phyloP scores from a whole-genome alignment of 92 coral and sea anemone species.

The Parazoanthus atlanticus region DNA sequence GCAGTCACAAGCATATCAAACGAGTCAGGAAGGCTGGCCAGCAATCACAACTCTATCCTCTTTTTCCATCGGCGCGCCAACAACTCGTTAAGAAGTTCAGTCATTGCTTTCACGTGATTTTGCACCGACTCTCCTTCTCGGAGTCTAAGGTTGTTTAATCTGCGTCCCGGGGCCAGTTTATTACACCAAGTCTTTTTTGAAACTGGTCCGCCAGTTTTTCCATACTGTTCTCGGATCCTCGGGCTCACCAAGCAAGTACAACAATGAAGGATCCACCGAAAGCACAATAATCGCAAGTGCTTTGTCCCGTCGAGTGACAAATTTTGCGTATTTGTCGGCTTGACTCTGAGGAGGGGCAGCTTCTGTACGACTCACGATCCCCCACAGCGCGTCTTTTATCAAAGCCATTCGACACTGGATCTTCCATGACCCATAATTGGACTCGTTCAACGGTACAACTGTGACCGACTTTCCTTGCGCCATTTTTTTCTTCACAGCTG shows the following conservation, averaged over 20 bases:
- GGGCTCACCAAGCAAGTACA: constrained; percentile 42
- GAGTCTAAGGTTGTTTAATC: constrained; percentile 32
- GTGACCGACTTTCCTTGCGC: background rate
- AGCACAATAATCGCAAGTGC: constrained; percentile 64
- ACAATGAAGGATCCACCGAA: constrained; percentile 59
- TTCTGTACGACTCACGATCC: constrained; percentile 50
- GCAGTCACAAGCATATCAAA: constrained; percentile 71
- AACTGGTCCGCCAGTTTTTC: constrained; percentile 55
- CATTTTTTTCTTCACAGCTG: background rate
- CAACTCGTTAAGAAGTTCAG: constrained; percentile 45
- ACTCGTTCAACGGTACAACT: constrained; percentile 56
- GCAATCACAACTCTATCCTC: constrained; percentile 58
- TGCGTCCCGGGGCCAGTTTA: constrained; percentile 53
- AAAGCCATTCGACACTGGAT: constrained; percentile 62
- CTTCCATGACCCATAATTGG: constrained; percentile 57
- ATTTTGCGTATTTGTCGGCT: constrained; percentile 31
- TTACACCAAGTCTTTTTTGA: constrained; percentile 63
- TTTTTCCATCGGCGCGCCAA: constrained; percentile 54
- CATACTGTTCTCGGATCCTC: constrained; percentile 49
- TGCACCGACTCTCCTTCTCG: constrained; percentile 54
- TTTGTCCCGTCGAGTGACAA: constrained; percentile 44
- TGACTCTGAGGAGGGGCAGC: constrained; percentile 45
- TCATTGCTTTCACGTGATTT: constrained; percentile 62
- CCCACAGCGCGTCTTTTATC: constrained; percentile 60
- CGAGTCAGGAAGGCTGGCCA: constrained; percentile 62